Percentiles rank a stretch among this genome's conserved stretches.
phyloP scores from a whole-genome alignment of 1,140 invertebrate species.

The Episyrphus balteatus region DNA sequence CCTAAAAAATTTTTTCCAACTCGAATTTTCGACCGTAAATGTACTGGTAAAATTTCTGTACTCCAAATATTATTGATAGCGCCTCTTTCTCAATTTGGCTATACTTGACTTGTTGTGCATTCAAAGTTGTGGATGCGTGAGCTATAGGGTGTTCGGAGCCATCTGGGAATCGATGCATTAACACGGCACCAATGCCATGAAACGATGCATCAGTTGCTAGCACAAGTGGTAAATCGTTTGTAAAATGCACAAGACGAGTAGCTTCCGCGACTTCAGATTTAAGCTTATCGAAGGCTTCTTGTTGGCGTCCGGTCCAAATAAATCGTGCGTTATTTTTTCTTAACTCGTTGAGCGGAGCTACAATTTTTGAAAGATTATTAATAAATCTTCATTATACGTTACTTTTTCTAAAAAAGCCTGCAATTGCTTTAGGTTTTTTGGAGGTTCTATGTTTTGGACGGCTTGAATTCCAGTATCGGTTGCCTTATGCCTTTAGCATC shows the following conservation, averaged over 20 bases:
- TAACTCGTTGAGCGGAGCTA: constrained; percentile 1
- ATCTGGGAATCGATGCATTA: constrained; percentile 32
- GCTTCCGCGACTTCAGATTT: not conserved
- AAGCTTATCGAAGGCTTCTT: not conserved
- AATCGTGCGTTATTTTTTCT: not conserved
- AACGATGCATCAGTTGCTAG: constrained; percentile 36
- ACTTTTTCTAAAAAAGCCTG: constrained; percentile 31
- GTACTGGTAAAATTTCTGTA: constrained; percentile 41
- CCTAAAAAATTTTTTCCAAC: not conserved
- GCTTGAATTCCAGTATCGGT: constrained; percentile 27
- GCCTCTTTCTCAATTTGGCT: constrained; percentile 44
- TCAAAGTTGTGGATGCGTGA: constrained; percentile 40
- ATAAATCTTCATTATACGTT: too few species aligned
- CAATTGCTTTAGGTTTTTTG: constrained; percentile 23
- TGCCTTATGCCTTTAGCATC: constrained; percentile 13
- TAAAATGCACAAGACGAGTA: constrained; percentile 27
- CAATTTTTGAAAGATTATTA: not conserved
- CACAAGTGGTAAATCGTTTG: constrained; percentile 37
- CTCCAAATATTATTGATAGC: constrained; percentile 38
- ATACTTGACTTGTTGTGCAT: constrained; percentile 39
- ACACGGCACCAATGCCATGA: constrained; percentile 38
- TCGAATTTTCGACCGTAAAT: too few species aligned
- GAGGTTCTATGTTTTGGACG: constrained; percentile 25
- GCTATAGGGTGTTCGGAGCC: constrained; percentile 37
- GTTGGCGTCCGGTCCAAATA: constrained; percentile 2